Evolutionary conservation across 1,140 invertebrate genomes (phyloP).

Genomic region (Zaprionus capensis): DNA sequence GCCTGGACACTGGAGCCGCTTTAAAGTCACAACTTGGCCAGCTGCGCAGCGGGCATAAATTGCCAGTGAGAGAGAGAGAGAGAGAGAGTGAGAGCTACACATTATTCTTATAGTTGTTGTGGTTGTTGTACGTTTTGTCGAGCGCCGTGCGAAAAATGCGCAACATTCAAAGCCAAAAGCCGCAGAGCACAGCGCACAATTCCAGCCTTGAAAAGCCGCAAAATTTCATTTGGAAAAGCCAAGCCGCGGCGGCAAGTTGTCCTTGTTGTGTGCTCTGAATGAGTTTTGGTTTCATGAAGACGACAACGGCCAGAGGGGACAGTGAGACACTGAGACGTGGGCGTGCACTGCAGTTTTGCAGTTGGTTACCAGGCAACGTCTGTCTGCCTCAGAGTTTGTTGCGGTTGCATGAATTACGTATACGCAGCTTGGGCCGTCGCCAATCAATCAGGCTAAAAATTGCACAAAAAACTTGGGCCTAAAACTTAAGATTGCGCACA

Average conservation of each 20-base stretch:
- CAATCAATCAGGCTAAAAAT: constrained; percentile 23
- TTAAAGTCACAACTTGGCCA: constrained; percentile 24
- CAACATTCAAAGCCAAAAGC: constrained; percentile 39
- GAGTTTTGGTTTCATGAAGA: constrained; percentile 27
- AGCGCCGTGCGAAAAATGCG: constrained; percentile 31
- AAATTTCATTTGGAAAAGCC: constrained; percentile 56
- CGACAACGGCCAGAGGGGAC: neutral
- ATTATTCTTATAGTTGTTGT: constrained; percentile 19
- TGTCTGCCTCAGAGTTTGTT: constrained; percentile 13
- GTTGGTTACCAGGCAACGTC: constrained; percentile 8
- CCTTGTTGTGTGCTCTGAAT: constrained; percentile 29
- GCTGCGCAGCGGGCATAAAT: constrained; percentile 34
- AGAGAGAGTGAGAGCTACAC: neutral
- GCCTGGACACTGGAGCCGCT: neutral
- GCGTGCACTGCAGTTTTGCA: constrained; percentile 5
- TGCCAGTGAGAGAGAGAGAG: constrained; percentile 16
- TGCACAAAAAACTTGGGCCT: neutral
- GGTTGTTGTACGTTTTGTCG: constrained; percentile 13
- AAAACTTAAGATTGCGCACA: neutral
- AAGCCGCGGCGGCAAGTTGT: constrained; percentile 46
- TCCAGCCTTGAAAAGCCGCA: constrained; percentile 41
- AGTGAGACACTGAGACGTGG: neutral
- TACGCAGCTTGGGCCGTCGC: constrained; percentile 27
- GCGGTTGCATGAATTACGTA: constrained; percentile 44
- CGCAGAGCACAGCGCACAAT: constrained; percentile 37